A percentile compares a stretch with the other conserved stretches of the same genome.
phyloP scores from a whole-genome alignment of 2,113 vertebrate genomes.

The Oreochromis tanganicae region DNA sequence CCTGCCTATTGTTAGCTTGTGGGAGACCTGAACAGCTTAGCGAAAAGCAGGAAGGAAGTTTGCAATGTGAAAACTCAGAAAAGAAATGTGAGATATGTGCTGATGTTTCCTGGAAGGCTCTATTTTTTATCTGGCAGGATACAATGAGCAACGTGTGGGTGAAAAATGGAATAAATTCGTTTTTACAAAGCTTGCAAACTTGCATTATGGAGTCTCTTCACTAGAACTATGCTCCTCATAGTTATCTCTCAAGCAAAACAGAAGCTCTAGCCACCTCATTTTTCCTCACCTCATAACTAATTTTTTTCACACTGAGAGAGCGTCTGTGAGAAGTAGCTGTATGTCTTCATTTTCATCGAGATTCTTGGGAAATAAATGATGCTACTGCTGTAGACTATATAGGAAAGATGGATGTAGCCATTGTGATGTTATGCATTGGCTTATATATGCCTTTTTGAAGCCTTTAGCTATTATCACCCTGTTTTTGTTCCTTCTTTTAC shows the following conservation, averaged over 20 bases:
- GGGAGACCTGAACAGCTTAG: slow-evolving; percentile 31
- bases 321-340: background rate
- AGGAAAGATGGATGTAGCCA: background rate
- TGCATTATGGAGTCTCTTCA: background rate
- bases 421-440: background rate
- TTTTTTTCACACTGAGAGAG: background rate
- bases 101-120: slow-evolving; percentile 8
- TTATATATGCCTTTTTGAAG: background rate
- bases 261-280: background rate
- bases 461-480: background rate
- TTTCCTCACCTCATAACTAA: background rate
- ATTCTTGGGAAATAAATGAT: background rate
- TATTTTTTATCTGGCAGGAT: slow-evolving; percentile 14
- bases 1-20: slow-evolving; percentile 27
- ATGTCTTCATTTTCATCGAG: background rate
- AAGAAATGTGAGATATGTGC: background rate
- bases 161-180: background rate
- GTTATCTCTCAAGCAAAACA: background rate
- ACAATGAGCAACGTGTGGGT: slow-evolving; percentile 4
- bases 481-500: background rate
- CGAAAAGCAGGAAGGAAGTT: background rate
- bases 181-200: background rate
- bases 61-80: background rate
- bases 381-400: background rate
- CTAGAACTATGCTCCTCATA: background rate